These are phyloP conservation scores for Heloderma charlesbogerti DNA, from an alignment of 2,113 vertebrate species.

Conservation along the genomic window DNA sequence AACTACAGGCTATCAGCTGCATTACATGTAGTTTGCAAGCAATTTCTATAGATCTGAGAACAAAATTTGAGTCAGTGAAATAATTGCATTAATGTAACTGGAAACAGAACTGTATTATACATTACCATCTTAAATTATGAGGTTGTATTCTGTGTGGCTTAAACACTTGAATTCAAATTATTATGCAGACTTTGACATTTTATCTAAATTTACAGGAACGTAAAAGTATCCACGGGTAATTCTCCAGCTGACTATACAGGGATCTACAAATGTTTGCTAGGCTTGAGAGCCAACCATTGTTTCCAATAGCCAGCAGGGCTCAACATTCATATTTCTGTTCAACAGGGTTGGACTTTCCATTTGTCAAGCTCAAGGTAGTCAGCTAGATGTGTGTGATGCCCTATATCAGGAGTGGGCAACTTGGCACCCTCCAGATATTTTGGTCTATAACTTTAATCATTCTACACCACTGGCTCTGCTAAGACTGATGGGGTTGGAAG, in stretches of 20 bases:
- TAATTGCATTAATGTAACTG: not conserved
- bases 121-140: not conserved
- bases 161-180: not conserved
- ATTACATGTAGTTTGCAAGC: not conserved
- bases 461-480: too few relatives aligned
- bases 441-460: too few relatives aligned
- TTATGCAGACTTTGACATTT: not conserved
- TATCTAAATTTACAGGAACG: not conserved
- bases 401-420: not conserved
- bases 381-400: not conserved
- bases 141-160: not conserved
- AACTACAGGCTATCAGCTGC: not conserved
- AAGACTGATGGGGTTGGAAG: too few relatives aligned
- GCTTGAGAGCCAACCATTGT: not conserved
- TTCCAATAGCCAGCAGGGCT: not conserved
- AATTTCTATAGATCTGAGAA: not conserved
- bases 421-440: too few relatives aligned
- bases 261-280: not conserved
- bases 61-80: constrained; percentile 25
- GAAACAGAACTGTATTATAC: not conserved
- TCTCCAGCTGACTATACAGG: not conserved
- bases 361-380: not conserved
- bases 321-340: not conserved
- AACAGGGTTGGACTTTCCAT: not conserved
- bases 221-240: not conserved